Evolutionary conservation across 2,113 vertebrate genomes (phyloP), one percentile per base, ranked within the genome.

Genomic region (Phaethon lepturus): DNA sequence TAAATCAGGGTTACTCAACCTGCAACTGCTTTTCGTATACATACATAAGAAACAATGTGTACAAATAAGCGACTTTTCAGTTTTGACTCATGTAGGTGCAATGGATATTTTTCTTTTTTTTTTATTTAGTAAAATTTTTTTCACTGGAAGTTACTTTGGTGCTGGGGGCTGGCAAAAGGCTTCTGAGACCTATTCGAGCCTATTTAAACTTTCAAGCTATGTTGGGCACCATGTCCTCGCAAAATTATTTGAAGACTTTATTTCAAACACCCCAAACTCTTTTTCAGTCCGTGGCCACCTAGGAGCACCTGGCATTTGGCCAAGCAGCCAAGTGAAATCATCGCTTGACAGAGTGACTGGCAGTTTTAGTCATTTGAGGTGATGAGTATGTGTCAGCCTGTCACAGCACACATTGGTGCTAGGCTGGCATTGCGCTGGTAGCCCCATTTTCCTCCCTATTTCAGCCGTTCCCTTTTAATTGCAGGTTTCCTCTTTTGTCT

Each of bases 401-500:
- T 85, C 72, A 68, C 28, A 33, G 50, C 52, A 17, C 0, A 8
- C 69, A 19, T 29, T 1, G 1, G 23, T 3, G 2, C 42, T 26
- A 38, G n/a, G 35, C 71, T 76, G 59, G 44, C 44, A 15, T 19
- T 1, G 7, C 5, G 1, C 56, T 31, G 60, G 83, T 79, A 55
- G 40, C 56, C 33, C 42, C 0, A 0, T 44, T 92, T 72, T 20
- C 62, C 67, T 82, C 74, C 52, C 44, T 56, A 0, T 77, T 94
- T 81, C 93, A 96, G 69, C 82, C 1, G 0, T 38, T 95, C 33
- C 62, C 38, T 78, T 94, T 86, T 55, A 78, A 86, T 73, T 3
- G 0, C 60, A 81, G 74, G 53, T 79, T 95, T 72, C 52, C 25
- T 90, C 91, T 96, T 95, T 82, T 86, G 79, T 93, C 82, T 94